Conservation (phyloP, 1,140 invertebrate genomes). For the Venturia canescens region DNA sequence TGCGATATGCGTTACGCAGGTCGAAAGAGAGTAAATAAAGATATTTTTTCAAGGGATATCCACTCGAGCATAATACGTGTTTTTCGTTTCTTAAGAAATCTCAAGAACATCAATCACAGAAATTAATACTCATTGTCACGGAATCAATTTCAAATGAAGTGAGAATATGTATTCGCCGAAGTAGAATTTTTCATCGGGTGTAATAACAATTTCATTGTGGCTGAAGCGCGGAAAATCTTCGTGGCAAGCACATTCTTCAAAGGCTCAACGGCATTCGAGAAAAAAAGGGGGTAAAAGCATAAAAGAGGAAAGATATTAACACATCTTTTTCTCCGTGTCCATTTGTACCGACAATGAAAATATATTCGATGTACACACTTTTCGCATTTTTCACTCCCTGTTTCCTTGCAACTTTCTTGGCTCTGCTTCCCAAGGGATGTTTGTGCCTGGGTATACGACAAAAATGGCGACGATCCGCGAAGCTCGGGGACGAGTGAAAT, state of each 20-base stretch:
- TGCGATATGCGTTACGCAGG: neutral
- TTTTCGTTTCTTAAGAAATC: no score
- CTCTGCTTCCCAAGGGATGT: neutral
- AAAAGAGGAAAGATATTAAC: neutral
- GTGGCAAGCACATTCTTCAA: neutral
- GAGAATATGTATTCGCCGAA: no score
- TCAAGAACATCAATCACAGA: no score
- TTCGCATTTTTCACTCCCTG: neutral
- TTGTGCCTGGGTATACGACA: neutral
- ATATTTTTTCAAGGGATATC: no score
- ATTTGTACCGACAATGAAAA: neutral
- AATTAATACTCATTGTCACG: no score
- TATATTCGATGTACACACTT: slow-evolving; percentile 1
- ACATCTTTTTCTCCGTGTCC: neutral
- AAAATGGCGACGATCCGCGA: neutral
- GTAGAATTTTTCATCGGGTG: no score
- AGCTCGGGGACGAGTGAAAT: neutral
- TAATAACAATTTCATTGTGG: no score
- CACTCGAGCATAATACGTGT: no score
- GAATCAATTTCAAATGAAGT: neutral
- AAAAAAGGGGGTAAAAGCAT: neutral
- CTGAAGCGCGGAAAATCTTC: neutral
- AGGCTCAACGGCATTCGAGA: neutral
- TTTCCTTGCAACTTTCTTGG: slow-evolving; percentile 8
- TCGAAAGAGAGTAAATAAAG: no score